A percentile compares a stretch with the other conserved stretches of the same genome.
Conservation (phyloP, 2,888 invertebrate genomes). For the Mellilla xanthometata region DNA sequence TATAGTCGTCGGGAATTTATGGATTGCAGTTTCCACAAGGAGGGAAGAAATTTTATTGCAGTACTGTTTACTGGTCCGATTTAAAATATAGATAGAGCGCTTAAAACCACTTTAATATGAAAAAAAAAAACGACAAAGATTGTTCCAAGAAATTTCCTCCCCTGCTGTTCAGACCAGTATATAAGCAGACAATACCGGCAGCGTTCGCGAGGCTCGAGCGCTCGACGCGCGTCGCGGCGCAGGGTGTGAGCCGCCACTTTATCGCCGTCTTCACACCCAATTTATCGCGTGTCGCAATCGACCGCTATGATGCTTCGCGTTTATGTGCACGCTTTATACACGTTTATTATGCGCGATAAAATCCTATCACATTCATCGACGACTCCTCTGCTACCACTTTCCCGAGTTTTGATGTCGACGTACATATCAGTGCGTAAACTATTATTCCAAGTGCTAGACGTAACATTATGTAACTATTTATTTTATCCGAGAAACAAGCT, state of each 20-base stretch:
- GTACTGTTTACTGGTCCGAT: too few relatives aligned
- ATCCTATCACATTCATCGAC: constrained; percentile 32
- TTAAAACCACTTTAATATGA: too few relatives aligned
- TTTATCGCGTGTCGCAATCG: constrained; percentile 73
- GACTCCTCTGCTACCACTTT: constrained; percentile 16
- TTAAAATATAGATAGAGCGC: too few relatives aligned
- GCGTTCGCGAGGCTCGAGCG: too few relatives aligned
- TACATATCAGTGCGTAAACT: constrained; percentile 1
- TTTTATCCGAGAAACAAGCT: neutral
- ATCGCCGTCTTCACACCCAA: constrained; percentile 76
- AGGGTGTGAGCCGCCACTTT: constrained; percentile 61
- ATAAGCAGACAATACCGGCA: too few relatives aligned
- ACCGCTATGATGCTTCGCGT: constrained; percentile 46
- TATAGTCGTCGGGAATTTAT: too few relatives aligned
- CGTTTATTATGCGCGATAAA: constrained; percentile 37
- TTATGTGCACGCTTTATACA: constrained; percentile 35
- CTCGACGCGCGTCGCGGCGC: constrained; percentile 32
- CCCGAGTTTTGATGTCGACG: constrained; percentile 10
- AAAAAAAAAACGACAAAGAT: too few relatives aligned
- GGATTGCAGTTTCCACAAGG: too few relatives aligned
- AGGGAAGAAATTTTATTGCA: too few relatives aligned
- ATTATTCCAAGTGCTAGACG: neutral
- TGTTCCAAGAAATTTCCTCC: too few relatives aligned
- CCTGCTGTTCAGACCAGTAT: too few relatives aligned
- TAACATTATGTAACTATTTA: neutral